Evolutionary conservation across 2,797 vertebrate genomes (phyloP), one percentile per base, ranked within the genome.

Genomic region (Clamator glandarius): DNA sequence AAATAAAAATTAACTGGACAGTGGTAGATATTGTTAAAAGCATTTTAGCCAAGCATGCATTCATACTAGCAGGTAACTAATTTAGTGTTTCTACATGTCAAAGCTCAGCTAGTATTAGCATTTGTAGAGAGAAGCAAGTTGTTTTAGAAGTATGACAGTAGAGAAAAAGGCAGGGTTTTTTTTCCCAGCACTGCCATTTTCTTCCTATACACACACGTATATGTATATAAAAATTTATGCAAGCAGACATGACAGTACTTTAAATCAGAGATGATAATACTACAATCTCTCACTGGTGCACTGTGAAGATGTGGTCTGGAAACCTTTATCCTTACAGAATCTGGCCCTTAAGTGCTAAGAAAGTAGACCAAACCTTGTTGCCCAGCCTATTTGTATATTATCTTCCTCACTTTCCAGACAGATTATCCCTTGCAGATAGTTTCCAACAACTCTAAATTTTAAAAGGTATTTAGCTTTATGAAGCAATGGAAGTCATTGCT

Each of bases 1-100:
- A 89, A 78, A 64, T 83, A 50, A 77, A 57, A 93, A 92, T 83
- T 89, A 89, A 80, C 15, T 50, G 85, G 88, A 64, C 90, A 77
- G 15, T 84, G 88, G 90, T 77, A 29, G 57, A 82, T 82, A 74
- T 41, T n/a, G 12, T 85, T 92, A 55, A 75, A 80, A 68, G 8
- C 11, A 68, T 85, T 93, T 83, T 62, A 85, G 46, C 24, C 61
- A 75, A 90, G 77, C 36, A 54, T n/a, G 42, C 31, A 55, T 82
- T 92, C 64, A 61, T 26, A 29, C 36, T 12, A 68, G 35, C 28
- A 64, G 54, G 51, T 74, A 84, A 87, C 75, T 76, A 10, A 74
- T 25, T 84, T 61, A 19, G 20, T 59, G 58, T 76, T 87, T 84
- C 57, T 42, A 4, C 9, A 6, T 25, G 21, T 58, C 68, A 81